Conservation (phyloP, 2,888 invertebrate species). For the Meandrusa payeni region DNA sequence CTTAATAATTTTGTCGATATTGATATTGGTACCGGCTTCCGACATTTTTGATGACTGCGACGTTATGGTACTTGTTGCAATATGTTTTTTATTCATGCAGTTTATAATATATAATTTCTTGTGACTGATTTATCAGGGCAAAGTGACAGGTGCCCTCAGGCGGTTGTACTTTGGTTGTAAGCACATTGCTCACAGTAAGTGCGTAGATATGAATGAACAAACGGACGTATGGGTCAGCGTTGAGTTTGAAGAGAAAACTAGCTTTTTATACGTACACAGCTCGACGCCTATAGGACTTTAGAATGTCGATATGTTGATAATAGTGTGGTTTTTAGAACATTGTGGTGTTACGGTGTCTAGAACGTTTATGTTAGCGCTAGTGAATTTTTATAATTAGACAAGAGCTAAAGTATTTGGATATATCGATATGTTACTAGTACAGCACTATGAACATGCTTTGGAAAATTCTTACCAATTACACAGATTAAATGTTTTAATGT, state of each 20-base stretch:
- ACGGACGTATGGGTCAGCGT: conserved; percentile 29
- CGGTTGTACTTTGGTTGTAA: conserved; percentile 80
- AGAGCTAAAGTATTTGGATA: background rate
- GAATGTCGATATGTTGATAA: conserved; percentile 9
- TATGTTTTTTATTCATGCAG: background rate
- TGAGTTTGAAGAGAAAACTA: conserved; percentile 26
- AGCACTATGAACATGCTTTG: conserved; percentile 13
- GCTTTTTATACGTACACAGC: conserved; percentile 32
- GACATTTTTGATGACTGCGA: too few relatives aligned
- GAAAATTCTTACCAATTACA: too few relatives aligned
- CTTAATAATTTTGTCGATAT: too few relatives aligned
- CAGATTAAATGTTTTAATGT: too few relatives aligned
- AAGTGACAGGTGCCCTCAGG: conserved; percentile 76
- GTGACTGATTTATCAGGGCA: conserved; percentile 66
- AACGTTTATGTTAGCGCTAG: conserved; percentile 15
- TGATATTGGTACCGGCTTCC: too few relatives aligned
- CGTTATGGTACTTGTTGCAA: too few relatives aligned
- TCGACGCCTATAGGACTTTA: conserved; percentile 31
- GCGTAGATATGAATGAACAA: conserved; percentile 48
- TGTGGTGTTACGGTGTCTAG: conserved; percentile 13
- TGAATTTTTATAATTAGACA: conserved; percentile 5
- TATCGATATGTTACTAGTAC: conserved; percentile 7
- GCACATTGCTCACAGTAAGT: conserved; percentile 80
- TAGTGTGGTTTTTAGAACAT: conserved; percentile 23
- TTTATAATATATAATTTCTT: conserved; percentile 32